Evolutionary conservation across 2,888 invertebrate species (phyloP).

Genomic region (Patella pellucida): DNA sequence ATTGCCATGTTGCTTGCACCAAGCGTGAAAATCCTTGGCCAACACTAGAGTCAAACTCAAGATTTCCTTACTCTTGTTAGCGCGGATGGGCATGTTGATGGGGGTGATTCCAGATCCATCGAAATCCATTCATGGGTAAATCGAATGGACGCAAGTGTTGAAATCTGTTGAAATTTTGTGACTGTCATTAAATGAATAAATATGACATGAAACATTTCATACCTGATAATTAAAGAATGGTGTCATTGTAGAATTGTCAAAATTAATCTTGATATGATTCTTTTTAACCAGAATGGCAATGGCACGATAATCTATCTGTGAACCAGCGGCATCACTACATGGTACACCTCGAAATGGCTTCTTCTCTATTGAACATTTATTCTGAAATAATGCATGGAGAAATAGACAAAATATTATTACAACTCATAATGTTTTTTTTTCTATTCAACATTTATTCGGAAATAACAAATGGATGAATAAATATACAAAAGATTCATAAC

Average conservation of each 20-base stretch:
- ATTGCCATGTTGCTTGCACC: too few relatives aligned
- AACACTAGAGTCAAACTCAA: too few relatives aligned
- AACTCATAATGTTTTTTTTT: slow-evolving; percentile 68
- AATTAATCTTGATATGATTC: slow-evolving; percentile 54
- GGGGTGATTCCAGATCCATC: too few relatives aligned
- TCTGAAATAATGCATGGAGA: slow-evolving; percentile 19
- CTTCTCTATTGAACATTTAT: slow-evolving; percentile 58
- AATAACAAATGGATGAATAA: background rate
- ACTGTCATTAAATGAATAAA: background rate
- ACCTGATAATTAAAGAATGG: slow-evolving; percentile 68
- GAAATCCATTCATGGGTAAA: too few relatives aligned
- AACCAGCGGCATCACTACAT: slow-evolving; percentile 71
- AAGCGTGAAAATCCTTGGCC: too few relatives aligned
- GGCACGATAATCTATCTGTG: slow-evolving; percentile 41
- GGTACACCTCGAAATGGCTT: slow-evolving; percentile 69
- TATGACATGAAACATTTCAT: background rate
- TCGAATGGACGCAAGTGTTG: too few relatives aligned
- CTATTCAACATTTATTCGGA: slow-evolving; percentile 57
- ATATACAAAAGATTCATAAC: background rate
- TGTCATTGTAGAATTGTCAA: slow-evolving; percentile 58
- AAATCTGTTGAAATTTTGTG: too few relatives aligned
- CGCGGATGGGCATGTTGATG: too few relatives aligned
- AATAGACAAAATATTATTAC: slow-evolving; percentile 31
- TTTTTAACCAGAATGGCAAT: slow-evolving; percentile 41
- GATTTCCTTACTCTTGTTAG: too few relatives aligned